Evolutionary conservation across 2,797 vertebrate genomes (phyloP), one percentile per base, ranked within the genome.

Genomic region (Cephalopachus bancanus): DNA sequence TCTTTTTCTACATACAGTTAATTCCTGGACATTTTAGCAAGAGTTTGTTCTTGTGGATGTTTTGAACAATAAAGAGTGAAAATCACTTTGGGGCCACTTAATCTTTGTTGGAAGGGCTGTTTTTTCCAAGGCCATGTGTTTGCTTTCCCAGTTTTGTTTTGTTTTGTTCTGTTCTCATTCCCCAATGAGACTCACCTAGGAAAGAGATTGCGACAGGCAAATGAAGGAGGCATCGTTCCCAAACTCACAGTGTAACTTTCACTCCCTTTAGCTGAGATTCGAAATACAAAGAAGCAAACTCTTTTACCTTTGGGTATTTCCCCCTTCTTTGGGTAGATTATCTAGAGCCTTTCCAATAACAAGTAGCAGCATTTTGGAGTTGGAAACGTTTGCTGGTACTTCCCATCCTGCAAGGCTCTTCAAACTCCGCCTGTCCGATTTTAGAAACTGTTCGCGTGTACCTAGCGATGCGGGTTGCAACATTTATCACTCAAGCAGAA

Each of bases 31-130:
- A 92, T 92, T 89, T 83, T 94, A 92, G 78, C 83, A 89, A 69
- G 81, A 93, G 53, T 93, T 94, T 95, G 49, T 90, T 95, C 78
- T 91, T 80, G 60, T 83, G 79, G 55, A 19, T 88, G 7, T 94
- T 95, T 89, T 76, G 71, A 94, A 94, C 87, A 96, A 97, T 90
- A 96, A 96, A 65, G 28, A 89, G 74, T 83, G 75, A 78, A 93
- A 93, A 85, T 89, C 84, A 80, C 75, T 79, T 94, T 51, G 49
- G 51, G 89, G 76, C 62, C 64, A 49, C n/a, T 93, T 75, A 55
- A 57, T 94, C 80, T 83, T 97, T 9, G 3, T 76, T 55, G 44
- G 55, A 71, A 95, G 59, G 33, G 22, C 51, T 67, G 69, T 89
- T 84, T 69, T 65, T 89, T 79, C n/a, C 79, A 76, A 80, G 64